Percentiles rank a stretch among this genome's conserved stretches.
phyloP scores from a whole-genome alignment of 2,797 vertebrate genomes.

The Arrhamphus sclerolepis region DNA sequence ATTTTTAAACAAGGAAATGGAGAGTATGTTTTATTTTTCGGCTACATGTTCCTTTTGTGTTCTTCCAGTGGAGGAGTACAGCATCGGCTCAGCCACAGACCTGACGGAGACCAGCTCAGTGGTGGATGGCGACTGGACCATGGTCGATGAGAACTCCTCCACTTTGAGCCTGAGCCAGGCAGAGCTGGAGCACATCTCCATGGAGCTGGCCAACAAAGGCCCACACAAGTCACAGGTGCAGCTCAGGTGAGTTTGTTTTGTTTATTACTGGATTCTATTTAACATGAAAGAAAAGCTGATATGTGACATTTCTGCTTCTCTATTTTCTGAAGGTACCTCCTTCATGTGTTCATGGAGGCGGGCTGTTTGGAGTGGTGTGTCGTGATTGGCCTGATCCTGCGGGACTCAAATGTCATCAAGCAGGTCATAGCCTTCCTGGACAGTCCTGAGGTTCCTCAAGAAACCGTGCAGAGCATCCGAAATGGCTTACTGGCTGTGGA shows the following conservation, averaged over 20 bases:
- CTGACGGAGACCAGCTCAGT: slow-evolving; percentile 97
- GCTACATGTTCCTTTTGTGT: background rate
- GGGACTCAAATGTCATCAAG: slow-evolving; percentile 89
- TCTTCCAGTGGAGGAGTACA: slow-evolving; percentile 92
- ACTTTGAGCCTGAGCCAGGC: slow-evolving; percentile 92
- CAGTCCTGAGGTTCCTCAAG: slow-evolving; percentile 87
- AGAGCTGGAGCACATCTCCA: slow-evolving; percentile 96
- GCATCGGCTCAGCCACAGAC: slow-evolving; percentile 97
- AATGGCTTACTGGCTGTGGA: slow-evolving; percentile 89
- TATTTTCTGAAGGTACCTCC: slow-evolving; percentile 85
- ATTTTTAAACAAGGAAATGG: background rate
- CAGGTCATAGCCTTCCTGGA: slow-evolving; percentile 90
- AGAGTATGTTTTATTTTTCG: background rate
- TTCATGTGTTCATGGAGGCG: slow-evolving; percentile 97
- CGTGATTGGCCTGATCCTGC: slow-evolving; percentile 92
- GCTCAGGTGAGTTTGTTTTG: slow-evolving; percentile 84
- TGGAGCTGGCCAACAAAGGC: slow-evolving; percentile 96
- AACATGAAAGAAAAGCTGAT: background rate
- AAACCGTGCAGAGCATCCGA: slow-evolving; percentile 89
- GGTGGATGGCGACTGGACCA: slow-evolving; percentile 96
- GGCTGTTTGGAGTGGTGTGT: slow-evolving; percentile 97
- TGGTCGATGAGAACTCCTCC: slow-evolving; percentile 96
- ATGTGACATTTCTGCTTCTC: background rate
- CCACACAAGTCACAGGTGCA: slow-evolving; percentile 97
- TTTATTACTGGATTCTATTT: background rate